These are phyloP conservation scores for Caenorhabditis sp. DNA, from an alignment of 2,888 invertebrate species.

Conservation along the genomic window DNA sequence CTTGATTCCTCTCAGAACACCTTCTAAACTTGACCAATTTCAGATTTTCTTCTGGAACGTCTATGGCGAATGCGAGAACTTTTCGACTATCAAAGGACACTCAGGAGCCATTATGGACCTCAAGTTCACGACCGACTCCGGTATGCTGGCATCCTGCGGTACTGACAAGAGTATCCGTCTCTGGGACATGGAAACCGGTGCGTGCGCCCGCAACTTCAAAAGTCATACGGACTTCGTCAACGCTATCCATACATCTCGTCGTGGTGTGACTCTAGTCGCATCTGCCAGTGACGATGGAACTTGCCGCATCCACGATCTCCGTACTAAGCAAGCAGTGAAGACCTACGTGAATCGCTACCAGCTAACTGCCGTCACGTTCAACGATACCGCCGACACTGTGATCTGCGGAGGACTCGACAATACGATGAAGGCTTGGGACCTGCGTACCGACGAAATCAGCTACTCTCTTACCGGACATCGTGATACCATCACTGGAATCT, in stretches of 20 bases:
- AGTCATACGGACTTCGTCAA: conserved; percentile 87
- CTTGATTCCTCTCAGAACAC: background rate
- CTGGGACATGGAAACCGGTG: conserved; percentile 95
- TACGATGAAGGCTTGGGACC: conserved; percentile 96
- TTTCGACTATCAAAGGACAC: conserved; percentile 94
- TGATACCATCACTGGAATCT: conserved; percentile 94
- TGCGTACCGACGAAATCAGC: conserved; percentile 90
- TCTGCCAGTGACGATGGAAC: conserved; percentile 96
- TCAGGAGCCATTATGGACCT: conserved; percentile 96
- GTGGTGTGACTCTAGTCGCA: conserved; percentile 93
- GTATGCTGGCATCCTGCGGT: conserved; percentile 90
- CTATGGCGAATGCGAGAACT: conserved; percentile 98
- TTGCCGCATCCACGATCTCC: conserved; percentile 89
- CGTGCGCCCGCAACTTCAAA: conserved; percentile 88
- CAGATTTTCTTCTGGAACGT: conserved; percentile 91
- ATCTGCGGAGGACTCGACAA: conserved; percentile 97
- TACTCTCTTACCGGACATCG: conserved; percentile 94
- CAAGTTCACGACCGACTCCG: conserved; percentile 83
- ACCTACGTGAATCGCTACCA: conserved; percentile 85
- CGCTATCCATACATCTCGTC: conserved; percentile 86
- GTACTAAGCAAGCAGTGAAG: conserved; percentile 90
- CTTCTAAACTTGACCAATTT: background rate
- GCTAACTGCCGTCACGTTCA: conserved; percentile 92
- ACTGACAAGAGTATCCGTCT: conserved; percentile 96
- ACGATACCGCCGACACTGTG: conserved; percentile 95